A percentile compares a stretch with the other conserved stretches of the same genome.
phyloP scores from a whole-genome alignment of 2,113 vertebrate species.

The Lepus americanus region DNA sequence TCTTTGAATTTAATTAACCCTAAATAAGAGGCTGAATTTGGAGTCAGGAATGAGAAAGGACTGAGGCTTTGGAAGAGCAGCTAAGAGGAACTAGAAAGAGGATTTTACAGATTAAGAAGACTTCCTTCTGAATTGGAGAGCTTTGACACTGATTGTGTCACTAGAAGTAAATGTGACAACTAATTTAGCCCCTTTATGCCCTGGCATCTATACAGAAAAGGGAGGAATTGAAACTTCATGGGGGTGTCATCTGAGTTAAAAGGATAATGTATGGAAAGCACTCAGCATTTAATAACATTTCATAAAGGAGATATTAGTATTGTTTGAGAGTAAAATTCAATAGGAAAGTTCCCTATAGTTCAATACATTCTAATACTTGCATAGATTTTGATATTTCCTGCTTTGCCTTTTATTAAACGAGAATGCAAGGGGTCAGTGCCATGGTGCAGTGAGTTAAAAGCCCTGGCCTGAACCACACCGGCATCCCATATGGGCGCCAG shows the following conservation, averaged over 20 bases:
- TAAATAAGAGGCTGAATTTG: conserved; percentile 25
- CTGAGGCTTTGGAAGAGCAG: not conserved
- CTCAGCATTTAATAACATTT: not conserved
- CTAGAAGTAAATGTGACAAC: not conserved
- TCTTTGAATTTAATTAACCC: conserved; percentile 55
- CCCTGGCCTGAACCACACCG: no score
- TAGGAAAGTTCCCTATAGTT: not conserved
- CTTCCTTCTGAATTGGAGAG: not conserved
- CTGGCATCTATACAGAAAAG: not conserved
- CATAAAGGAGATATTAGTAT: not conserved
- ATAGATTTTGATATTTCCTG: not conserved
- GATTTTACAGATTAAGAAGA: not conserved
- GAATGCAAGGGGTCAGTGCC: not conserved
- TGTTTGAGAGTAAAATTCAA: conserved; percentile 32
- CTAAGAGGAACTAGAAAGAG: not conserved
- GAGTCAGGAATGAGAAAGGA: not conserved
- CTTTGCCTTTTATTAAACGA: not conserved
- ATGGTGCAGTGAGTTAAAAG: no score
- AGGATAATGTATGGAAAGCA: not conserved
- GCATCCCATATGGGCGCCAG: no score
- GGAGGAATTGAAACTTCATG: not conserved
- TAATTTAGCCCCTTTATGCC: not conserved
- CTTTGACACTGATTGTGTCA: not conserved
- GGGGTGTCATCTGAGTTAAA: not conserved
- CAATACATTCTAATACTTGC: conserved; percentile 4